Evolutionary conservation across 2,888 invertebrate genomes (phyloP).

Genomic region (Amphipyra berbera): DNA sequence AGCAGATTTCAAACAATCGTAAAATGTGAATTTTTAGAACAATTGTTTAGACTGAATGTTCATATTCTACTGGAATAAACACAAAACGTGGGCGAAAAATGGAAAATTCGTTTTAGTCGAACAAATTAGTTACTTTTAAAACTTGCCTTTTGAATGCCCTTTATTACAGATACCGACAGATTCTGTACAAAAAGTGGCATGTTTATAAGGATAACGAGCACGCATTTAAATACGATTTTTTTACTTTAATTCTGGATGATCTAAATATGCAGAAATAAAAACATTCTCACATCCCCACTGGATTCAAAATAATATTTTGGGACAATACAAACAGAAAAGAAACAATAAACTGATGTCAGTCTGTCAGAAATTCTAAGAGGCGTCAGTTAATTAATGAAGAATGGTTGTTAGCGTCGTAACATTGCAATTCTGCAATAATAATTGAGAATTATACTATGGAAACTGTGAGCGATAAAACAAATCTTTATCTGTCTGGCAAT

Average conservation of each 20-base stretch:
- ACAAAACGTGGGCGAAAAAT: slow-evolving; percentile 22
- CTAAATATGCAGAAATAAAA: slow-evolving; percentile 22
- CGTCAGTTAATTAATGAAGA: slow-evolving; percentile 21
- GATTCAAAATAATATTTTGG: slow-evolving; percentile 37
- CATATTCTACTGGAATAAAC: slow-evolving; percentile 19
- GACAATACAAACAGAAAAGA: slow-evolving; percentile 29
- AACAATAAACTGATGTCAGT: slow-evolving; percentile 12
- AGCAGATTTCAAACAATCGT: slow-evolving; percentile 60
- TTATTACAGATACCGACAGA: slow-evolving; percentile 7
- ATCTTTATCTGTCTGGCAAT: slow-evolving; percentile 65
- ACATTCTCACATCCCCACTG: slow-evolving; percentile 6
- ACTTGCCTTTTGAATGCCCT: not conserved
- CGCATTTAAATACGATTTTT: slow-evolving; percentile 3
- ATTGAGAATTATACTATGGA: slow-evolving; percentile 31
- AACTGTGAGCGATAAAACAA: slow-evolving; percentile 55
- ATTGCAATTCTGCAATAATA: slow-evolving; percentile 26
- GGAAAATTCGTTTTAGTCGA: slow-evolving; percentile 25
- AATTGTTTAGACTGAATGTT: slow-evolving; percentile 50
- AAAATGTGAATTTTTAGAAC: slow-evolving; percentile 66
- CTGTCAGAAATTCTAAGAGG: slow-evolving; percentile 11
- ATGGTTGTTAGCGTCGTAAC: slow-evolving; percentile 10
- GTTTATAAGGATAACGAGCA: slow-evolving; percentile 13
- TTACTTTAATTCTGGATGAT: slow-evolving; percentile 11
- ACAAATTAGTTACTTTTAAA: slow-evolving; percentile 17
- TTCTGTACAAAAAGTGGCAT: not conserved